phyloP scores from a whole-genome alignment of 2,113 vertebrate genomes.

The Catharus bicknelli region DNA sequence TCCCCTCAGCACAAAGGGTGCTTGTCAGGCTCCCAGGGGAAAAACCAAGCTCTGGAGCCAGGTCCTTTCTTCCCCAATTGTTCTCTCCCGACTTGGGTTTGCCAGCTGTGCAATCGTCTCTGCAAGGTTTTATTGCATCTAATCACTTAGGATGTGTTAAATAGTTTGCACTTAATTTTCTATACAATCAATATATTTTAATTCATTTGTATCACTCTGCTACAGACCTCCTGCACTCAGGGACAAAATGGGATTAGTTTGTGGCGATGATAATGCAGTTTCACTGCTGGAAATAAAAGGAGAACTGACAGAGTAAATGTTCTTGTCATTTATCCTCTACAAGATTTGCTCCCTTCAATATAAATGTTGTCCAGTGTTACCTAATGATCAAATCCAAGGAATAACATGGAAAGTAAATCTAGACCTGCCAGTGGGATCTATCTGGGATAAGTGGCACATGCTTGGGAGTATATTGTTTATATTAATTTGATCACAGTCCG shows the following conservation, averaged over 20 bases:
- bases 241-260: conserved; percentile 16
- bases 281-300: background rate
- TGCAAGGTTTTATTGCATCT: background rate
- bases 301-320: background rate
- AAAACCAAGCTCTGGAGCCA: conserved; percentile 55
- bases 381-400: background rate
- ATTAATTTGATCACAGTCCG: background rate
- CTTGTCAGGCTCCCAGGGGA: conserved; percentile 13
- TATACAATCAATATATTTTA: background rate
- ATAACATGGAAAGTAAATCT: background rate
- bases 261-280: conserved; percentile 8
- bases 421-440: background rate
- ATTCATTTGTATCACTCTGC: background rate
- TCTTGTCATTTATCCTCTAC: background rate
- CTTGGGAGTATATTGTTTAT: background rate
- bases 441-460: background rate
- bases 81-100: conserved; percentile 7
- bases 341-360: background rate
- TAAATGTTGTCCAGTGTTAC: background rate
- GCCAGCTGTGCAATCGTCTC: conserved; percentile 14
- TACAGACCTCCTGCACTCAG: background rate
- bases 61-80: background rate
- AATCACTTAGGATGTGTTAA: conserved; percentile 36
- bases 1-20: conserved; percentile 22
- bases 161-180: conserved; percentile 47